Percentiles rank a stretch among this genome's conserved stretches.
These are phyloP conservation scores for Euthynnus affinis DNA, from an alignment of 2,797 vertebrate species.

Conservation along the genomic window DNA sequence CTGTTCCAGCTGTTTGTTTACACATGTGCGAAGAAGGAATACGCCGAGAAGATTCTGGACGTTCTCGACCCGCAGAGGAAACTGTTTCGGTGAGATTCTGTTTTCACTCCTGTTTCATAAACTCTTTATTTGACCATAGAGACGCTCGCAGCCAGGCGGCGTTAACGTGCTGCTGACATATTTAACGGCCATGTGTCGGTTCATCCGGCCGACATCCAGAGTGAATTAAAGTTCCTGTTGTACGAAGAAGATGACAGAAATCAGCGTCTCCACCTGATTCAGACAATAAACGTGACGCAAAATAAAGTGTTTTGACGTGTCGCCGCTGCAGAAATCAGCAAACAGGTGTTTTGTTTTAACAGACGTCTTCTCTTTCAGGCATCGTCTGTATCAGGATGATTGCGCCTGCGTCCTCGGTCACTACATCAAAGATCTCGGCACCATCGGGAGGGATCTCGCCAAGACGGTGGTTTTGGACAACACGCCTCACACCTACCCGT, in stretches of 20 bases:
- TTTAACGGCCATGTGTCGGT: background rate
- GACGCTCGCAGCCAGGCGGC: background rate
- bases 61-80: slow-evolving; percentile 89
- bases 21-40: slow-evolving; percentile 90
- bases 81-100: slow-evolving; percentile 85
- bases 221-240: background rate
- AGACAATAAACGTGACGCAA: background rate
- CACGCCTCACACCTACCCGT: slow-evolving; percentile 85
- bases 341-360: background rate
- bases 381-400: slow-evolving; percentile 88
- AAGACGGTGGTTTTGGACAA: slow-evolving; percentile 90
- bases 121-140: background rate
- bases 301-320: background rate
- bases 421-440: slow-evolving; percentile 89
- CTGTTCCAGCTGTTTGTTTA: slow-evolving; percentile 89
- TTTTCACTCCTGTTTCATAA: slow-evolving; percentile 47
- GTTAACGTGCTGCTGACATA: background rate
- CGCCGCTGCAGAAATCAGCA: background rate
- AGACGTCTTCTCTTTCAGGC: slow-evolving; percentile 64
- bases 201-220: background rate
- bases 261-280: background rate
- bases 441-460: slow-evolving; percentile 86
- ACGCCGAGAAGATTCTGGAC: slow-evolving; percentile 89
- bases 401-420: slow-evolving; percentile 88
- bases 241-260: background rate